Conservation (phyloP, 2,888 invertebrate species). For the Prosapia bicincta region DNA sequence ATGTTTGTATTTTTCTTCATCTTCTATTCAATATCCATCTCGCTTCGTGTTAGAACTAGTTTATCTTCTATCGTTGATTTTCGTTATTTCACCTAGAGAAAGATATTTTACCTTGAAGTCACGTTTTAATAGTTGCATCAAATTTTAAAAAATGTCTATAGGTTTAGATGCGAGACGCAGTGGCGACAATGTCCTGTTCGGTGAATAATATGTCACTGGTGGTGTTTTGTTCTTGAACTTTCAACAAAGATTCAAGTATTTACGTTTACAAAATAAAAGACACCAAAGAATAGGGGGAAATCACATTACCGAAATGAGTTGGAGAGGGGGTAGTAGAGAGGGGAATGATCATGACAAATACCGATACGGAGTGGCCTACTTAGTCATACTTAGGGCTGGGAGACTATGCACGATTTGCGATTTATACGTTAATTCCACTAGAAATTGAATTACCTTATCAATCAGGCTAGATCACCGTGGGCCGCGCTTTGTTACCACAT, state of each 20-base stretch:
- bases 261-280: not conserved
- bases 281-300: not conserved
- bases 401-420: conserved; percentile 3
- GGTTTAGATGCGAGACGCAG: too few species aligned
- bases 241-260: not conserved
- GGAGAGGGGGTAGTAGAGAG: conserved; percentile 23
- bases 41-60: too few species aligned
- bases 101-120: too few species aligned
- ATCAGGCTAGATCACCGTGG: not conserved
- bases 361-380: conserved; percentile 32
- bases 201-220: too few species aligned
- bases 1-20: too few species aligned
- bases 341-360: conserved; percentile 34
- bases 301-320: conserved; percentile 29
- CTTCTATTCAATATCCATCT: too few species aligned
- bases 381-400: conserved; percentile 30
- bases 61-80: too few species aligned
- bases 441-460: conserved; percentile 2
- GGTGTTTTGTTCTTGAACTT: too few species aligned
- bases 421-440: conserved; percentile 4
- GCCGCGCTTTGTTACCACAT: not conserved
- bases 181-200: too few species aligned
- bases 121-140: too few species aligned
- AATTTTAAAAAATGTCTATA: too few species aligned
- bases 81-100: too few species aligned